Evolutionary conservation across 1,140 invertebrate genomes (phyloP).

Genomic region (Eufriesea mexicana): DNA sequence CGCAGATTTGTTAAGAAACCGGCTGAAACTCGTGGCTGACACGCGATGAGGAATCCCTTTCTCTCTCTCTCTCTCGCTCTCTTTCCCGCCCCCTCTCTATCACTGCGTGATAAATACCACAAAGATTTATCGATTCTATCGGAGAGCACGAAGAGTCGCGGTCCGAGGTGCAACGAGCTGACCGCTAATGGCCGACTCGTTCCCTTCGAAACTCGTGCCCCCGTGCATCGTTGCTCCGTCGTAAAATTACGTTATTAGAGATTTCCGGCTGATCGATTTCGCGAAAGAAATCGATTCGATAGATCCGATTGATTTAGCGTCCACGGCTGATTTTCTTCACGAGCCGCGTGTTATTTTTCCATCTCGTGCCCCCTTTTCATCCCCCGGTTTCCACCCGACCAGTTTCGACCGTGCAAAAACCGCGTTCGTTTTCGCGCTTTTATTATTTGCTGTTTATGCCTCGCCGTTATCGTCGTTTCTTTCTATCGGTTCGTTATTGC

Average conservation of each 20-base stretch:
- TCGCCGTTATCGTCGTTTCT: neutral
- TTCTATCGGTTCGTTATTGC: neutral
- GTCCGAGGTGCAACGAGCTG: slow-evolving; percentile 7
- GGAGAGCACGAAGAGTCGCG: neutral
- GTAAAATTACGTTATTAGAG: slow-evolving; percentile 23
- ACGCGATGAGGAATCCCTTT: slow-evolving; percentile 34
- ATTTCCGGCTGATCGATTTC: neutral
- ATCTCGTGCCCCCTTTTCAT: neutral
- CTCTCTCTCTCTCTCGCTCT: neutral
- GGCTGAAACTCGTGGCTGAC: slow-evolving; percentile 33
- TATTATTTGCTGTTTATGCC: neutral
- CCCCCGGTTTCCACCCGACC: neutral
- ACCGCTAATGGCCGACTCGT: slow-evolving; percentile 25
- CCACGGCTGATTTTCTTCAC: neutral
- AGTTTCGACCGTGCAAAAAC: neutral
- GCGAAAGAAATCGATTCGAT: neutral
- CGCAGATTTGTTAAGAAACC: slow-evolving; percentile 34
- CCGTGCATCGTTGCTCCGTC: neutral
- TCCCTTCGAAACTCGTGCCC: neutral
- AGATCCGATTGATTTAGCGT: neutral
- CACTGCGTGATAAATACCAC: slow-evolving; percentile 13
- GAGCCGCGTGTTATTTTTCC: neutral
- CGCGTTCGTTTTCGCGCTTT: neutral
- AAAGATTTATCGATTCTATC: slow-evolving; percentile 39
- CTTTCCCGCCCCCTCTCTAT: too few relatives aligned